Evolutionary conservation across 2,797 vertebrate species (phyloP).

Genomic region (Chanos chanos): DNA sequence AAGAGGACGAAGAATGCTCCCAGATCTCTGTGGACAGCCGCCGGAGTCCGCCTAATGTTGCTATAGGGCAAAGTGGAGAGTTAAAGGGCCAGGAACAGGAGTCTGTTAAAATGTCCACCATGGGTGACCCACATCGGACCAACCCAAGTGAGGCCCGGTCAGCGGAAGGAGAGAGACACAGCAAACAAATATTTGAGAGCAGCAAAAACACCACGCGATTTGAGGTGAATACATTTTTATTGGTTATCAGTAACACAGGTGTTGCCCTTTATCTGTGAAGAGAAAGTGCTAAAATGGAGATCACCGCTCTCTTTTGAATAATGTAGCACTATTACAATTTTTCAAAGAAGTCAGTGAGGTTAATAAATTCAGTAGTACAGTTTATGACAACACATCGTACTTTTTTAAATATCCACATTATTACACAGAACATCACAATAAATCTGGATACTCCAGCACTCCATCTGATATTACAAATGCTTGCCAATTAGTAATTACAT

Average conservation of each 20-base stretch:
- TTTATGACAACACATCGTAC: neutral
- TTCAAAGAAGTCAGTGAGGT: too few species aligned
- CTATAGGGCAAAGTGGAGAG: constrained; percentile 45
- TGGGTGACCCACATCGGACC: constrained; percentile 55
- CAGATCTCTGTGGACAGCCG: constrained; percentile 63
- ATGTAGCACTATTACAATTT: too few species aligned
- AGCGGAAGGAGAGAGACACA: constrained; percentile 61
- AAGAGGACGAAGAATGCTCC: constrained; percentile 80
- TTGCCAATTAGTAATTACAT: neutral
- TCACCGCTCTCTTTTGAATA: too few species aligned
- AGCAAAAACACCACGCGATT: constrained; percentile 61
- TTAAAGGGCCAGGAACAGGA: constrained; percentile 57
- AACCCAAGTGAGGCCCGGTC: constrained; percentile 57
- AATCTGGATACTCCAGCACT: too few species aligned
- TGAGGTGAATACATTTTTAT: constrained; percentile 63
- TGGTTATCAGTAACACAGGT: neutral
- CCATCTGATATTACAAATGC: too few species aligned
- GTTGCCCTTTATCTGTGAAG: too few species aligned
- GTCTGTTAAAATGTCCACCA: constrained; percentile 34
- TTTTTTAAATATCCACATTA: neutral
- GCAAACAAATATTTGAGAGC: constrained; percentile 60
- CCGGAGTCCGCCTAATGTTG: constrained; percentile 55
- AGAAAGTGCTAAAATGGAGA: too few species aligned
- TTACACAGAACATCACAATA: neutral
- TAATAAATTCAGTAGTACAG: neutral